phyloP scores from a whole-genome alignment of 2,113 vertebrate species.

The Aldabrachelys gigantea region DNA sequence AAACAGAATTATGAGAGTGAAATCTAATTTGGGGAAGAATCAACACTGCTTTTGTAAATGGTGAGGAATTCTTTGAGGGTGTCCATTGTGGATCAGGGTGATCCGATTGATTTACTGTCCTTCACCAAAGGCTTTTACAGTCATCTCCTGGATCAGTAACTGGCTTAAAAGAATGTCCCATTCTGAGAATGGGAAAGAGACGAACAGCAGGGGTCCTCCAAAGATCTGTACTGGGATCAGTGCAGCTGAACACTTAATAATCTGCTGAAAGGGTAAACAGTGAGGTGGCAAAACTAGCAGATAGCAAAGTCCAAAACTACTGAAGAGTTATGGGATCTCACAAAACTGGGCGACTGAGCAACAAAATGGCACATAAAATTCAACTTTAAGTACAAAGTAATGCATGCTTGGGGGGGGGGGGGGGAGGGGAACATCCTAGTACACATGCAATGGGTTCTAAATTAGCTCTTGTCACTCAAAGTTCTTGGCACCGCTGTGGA shows the following conservation, averaged over 20 bases:
- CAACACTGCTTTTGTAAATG: neutral
- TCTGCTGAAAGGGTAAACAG: neutral
- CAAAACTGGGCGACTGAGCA: too few species aligned
- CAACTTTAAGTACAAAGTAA: neutral
- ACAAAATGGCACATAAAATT: too few species aligned
- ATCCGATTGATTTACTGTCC: neutral
- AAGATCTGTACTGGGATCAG: neutral
- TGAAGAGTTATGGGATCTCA: too few species aligned
- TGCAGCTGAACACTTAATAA: neutral
- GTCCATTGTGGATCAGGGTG: neutral
- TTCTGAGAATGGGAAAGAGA: neutral
- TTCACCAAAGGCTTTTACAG: neutral
- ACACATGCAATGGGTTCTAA: neutral
- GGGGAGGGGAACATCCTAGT: too few species aligned
- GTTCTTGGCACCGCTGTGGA: too few species aligned
- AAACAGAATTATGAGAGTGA: neutral
- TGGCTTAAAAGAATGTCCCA: neutral
- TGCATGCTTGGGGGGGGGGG: neutral
- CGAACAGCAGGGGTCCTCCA: neutral
- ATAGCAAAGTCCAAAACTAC: neutral
- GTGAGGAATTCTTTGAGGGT: neutral
- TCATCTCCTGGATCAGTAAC: neutral
- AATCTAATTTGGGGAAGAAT: neutral
- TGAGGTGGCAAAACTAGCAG: neutral
- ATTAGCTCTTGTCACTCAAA: neutral